Base-by-base conservation (phyloP, 37 sponge, comb jelly and placozoan species). In the Oscarella lobularis region DNA sequence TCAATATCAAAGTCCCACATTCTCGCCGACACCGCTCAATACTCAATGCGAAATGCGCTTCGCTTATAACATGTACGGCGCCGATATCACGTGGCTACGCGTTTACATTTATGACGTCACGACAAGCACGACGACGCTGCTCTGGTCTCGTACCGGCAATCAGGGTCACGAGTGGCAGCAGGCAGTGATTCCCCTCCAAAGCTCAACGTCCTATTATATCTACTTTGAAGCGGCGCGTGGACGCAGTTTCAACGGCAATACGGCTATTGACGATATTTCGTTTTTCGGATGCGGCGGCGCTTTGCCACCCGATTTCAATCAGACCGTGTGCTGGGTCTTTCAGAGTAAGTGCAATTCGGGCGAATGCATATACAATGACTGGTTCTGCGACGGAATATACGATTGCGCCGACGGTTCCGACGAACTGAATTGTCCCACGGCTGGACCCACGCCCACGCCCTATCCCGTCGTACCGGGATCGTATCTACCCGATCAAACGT, bases 61-160 rank as follows among this genome's bases (percentile, higher is more conserved):
- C 76, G 74, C 75, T 74, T 80, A 80, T 68, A 71, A 80, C 67
- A 80, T 80, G 81, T 75, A 75, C 76, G 81, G 81, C 14, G 6
- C 66, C 30, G 36, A 74, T 31, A 80, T 80, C 41, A 73, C 31
- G 39, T 48, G 37, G 34, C 67, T 80, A 20, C 1, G 35, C 14
- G 81, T 80, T 6, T 74, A 41, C 67, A 34, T 73, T 35, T 9
- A 37, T 38, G 71, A 67, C 35, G 40, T 20, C 14, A 48, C 68
- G 2, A 20, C 41, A 1, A 73, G 73, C 60, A 48, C 14, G 14
- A 48, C 14, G 9, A 9, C 9, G 20, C 9, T 20, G 9, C 9
- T 48, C 14, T 48, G 60, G 60, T 48, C 60, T 48, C 60, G 9
- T 20, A 27, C 60, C 9, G 60, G 60, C 60, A 48, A 48, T 48